phyloP scores from a whole-genome alignment of 2,888 invertebrate genomes.

The Exocentrus adspersus region DNA sequence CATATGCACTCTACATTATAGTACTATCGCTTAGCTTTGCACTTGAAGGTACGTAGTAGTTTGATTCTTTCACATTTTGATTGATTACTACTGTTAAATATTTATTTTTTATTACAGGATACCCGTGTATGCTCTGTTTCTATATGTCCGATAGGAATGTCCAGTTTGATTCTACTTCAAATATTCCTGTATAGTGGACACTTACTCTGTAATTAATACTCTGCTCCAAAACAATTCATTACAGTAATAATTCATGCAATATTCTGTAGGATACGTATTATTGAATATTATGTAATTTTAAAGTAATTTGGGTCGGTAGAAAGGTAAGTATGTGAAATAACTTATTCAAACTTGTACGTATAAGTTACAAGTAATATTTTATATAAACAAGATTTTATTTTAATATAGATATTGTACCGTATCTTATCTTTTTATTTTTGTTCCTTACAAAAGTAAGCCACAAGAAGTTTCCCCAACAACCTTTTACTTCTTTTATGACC shows the following conservation, averaged over 20 bases:
- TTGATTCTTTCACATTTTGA: constrained; percentile 9
- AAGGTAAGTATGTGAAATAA: too few relatives aligned
- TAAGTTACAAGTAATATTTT: background rate
- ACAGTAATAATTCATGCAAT: too few relatives aligned
- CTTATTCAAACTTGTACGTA: too few relatives aligned
- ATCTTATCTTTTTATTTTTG: too few relatives aligned
- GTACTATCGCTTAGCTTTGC: background rate
- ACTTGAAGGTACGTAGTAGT: constrained; percentile 14
- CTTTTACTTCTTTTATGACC: background rate
- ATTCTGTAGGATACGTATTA: too few relatives aligned
- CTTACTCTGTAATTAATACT: background rate
- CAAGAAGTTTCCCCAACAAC: background rate
- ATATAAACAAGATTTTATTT: background rate
- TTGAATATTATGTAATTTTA: background rate
- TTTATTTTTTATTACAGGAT: constrained; percentile 54
- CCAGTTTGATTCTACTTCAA: constrained; percentile 39
- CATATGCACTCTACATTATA: background rate
- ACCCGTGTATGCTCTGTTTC: constrained; percentile 58
- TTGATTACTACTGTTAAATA: constrained; percentile 15
- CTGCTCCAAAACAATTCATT: background rate
- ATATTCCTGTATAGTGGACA: background rate
- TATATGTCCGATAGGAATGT: constrained; percentile 58
- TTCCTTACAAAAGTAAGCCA: too few relatives aligned
- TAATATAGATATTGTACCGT: too few relatives aligned
- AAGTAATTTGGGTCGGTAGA: too few relatives aligned